Evolutionary conservation across 2,113 vertebrate species (phyloP).

Genomic region (Indri indri): DNA sequence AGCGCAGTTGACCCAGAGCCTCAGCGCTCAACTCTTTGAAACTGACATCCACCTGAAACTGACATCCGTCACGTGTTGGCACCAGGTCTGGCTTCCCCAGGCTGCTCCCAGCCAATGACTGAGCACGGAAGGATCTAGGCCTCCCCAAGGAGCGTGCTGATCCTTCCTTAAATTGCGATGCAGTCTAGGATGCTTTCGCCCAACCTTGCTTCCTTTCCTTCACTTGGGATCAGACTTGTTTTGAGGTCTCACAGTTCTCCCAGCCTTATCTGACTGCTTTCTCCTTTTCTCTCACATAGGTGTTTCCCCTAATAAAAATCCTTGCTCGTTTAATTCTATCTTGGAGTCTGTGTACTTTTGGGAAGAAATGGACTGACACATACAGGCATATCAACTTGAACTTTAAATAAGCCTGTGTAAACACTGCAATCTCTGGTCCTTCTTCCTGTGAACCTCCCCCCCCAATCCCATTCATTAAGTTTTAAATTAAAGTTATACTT

Average conservation of each 20-base stretch:
- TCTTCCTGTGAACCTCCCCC: background rate
- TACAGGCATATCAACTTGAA: background rate
- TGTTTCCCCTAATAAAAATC: background rate
- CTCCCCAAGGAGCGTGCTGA: no score
- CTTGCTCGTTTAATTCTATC: background rate
- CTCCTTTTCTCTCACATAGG: background rate
- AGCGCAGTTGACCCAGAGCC: background rate
- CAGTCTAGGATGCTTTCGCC: accelerated
- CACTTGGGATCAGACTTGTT: background rate
- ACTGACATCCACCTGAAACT: background rate
- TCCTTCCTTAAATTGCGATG: background rate
- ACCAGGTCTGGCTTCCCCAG: background rate
- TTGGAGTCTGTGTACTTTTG: background rate
- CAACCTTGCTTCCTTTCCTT: background rate
- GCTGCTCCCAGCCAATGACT: background rate
- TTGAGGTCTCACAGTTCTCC: background rate
- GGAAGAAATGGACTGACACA: background rate
- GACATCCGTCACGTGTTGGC: accelerated
- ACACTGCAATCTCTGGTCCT: background rate
- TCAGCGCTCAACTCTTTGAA: background rate
- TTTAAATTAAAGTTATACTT: background rate
- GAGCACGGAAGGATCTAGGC: background rate
- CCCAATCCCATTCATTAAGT: background rate
- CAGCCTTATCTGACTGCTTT: no score
- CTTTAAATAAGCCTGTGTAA: background rate